Base-by-base conservation (phyloP, 2,888 invertebrate species). In the Camponotus fellah region DNA sequence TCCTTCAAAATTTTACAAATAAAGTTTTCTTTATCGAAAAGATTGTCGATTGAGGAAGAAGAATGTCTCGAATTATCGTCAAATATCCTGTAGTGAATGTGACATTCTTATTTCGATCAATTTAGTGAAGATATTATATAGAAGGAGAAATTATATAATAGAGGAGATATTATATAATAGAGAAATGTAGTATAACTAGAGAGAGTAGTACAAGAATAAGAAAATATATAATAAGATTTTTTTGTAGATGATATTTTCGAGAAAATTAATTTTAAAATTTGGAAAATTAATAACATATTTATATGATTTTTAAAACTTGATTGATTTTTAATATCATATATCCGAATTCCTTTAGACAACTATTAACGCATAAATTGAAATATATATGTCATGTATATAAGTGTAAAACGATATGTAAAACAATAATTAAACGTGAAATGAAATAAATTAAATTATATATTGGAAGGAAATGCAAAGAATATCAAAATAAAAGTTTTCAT, bases 81-180 rank as follows among this genome's bases (percentile, higher is more conserved):
- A 46, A 60, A 58, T 37, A 65, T 53, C 9, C 21, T 40, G 10
- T 17, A 58, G 9, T 46, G 21, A 43, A 14, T 43, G 10, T 17
- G 21, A 10, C 56, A 8, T 21, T 12, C 17, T 72, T 34, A 58
- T 46, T 46, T 32, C 37, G 26, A 72, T 79, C 74, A 74, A 80
- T 80, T 74, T 34, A n/a, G 17, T 26, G 43, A 46, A 17, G 12
- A 60, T 17, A 8, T 8, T 17, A 12, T 43, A 68, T 6, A 32
- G 6, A 26, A 53, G n/a, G 8, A 53, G n/a, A 8, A 53, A 8
- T 53, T n/a, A n/a, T 14, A n/a, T 5, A 53, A 53, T 8, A 14
- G 26, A 53, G n/a, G 8, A 53, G n/a, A 8, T n/a, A 8, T 53
- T n/a, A n/a, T 14, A n/a, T 5, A 53, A 53, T 8, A 14, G 26